Percentiles rank a stretch among this genome's conserved stretches.
phyloP scores from a whole-genome alignment of 1,140 invertebrate species.

The Lasioglossum albipes region DNA sequence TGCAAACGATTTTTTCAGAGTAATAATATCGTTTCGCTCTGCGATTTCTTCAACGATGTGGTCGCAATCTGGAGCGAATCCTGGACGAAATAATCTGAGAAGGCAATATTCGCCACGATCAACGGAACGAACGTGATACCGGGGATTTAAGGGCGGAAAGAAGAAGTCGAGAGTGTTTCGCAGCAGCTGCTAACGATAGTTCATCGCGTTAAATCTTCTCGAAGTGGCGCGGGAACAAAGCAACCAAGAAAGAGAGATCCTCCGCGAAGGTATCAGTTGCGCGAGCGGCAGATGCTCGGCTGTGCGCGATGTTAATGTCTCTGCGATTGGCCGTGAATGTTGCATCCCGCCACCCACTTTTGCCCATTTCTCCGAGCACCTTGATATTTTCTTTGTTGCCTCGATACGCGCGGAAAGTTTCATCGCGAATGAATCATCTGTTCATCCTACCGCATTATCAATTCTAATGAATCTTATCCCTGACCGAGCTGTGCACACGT shows the following conservation, averaged over 20 bases:
- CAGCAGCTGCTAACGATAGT: constrained; percentile 39
- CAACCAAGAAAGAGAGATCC: constrained; percentile 16
- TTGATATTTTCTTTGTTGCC: background rate
- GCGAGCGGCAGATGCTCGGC: constrained; percentile 14
- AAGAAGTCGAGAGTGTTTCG: constrained; percentile 35
- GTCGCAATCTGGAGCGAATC: background rate
- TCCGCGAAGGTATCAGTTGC: constrained; percentile 16
- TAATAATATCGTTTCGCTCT: too few species aligned
- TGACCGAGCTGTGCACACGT: too few species aligned
- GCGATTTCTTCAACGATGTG: background rate
- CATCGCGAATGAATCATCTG: background rate
- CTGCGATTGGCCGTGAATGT: constrained; percentile 19
- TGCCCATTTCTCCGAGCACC: background rate
- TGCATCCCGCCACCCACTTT: background rate
- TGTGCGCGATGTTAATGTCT: constrained; percentile 13
- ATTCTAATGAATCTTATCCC: too few species aligned
- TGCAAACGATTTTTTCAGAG: too few species aligned
- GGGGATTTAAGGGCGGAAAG: background rate
- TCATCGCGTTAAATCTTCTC: constrained; percentile 24
- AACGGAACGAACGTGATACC: background rate
- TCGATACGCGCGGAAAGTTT: background rate
- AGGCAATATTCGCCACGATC: background rate
- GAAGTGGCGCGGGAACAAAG: constrained; percentile 24
- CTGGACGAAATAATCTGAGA: background rate
- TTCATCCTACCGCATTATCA: too few species aligned